phyloP scores from a whole-genome alignment of 2,113 vertebrate species.

The Ptilonorhynchus violaceus region DNA sequence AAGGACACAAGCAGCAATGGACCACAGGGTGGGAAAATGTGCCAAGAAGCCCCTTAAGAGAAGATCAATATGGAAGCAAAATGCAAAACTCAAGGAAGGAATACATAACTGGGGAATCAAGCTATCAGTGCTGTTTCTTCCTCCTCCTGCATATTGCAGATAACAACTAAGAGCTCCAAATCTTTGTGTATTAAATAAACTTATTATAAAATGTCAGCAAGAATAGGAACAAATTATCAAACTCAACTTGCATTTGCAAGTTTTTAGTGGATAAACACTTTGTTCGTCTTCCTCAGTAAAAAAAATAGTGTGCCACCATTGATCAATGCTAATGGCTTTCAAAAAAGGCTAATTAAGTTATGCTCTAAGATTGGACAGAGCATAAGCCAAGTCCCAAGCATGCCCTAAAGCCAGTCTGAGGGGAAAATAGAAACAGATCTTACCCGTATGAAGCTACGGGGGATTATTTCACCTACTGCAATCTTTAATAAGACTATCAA shows the following conservation, averaged over 20 bases:
- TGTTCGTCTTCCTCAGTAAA: background rate
- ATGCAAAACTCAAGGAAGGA: background rate
- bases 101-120: background rate
- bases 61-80: background rate
- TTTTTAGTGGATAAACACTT: slow-evolving; percentile 20
- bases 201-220: background rate
- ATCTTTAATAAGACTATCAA: slow-evolving; percentile 71
- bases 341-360: slow-evolving; percentile 43
- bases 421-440: slow-evolving; percentile 9
- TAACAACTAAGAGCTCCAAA: background rate
- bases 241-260: background rate
- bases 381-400: slow-evolving; percentile 44
- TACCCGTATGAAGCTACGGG: slow-evolving; percentile 14
- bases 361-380: slow-evolving; percentile 7
- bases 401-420: slow-evolving; percentile 52
- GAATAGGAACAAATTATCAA: background rate
- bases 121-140: background rate
- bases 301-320: background rate
- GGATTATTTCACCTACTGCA: slow-evolving; percentile 60
- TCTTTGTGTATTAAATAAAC: background rate
- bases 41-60: background rate
- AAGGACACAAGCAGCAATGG: fast-evolving
- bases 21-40: background rate
- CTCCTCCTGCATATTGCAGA: background rate
- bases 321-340: slow-evolving; percentile 40